phyloP scores from a whole-genome alignment of 64 coral and sea anemone genomes.

The Stichodactyla helianthus region DNA sequence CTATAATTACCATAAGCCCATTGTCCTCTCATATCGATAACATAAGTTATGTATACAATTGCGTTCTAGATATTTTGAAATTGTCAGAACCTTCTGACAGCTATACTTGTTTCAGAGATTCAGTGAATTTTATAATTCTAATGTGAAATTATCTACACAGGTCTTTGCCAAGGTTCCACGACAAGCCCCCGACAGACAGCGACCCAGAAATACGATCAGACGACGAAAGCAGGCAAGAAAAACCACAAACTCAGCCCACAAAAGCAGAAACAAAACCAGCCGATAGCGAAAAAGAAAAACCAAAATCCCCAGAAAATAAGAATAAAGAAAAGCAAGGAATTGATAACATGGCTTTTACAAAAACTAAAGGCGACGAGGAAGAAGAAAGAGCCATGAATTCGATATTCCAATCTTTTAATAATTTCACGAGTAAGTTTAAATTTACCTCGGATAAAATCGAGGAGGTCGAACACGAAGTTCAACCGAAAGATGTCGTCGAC shows the following conservation, averaged over 20 bases:
- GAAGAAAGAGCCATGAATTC: slow-evolving; percentile 16
- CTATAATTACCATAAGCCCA: too few relatives aligned
- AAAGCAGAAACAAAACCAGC: neutral
- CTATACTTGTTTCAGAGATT: too few relatives aligned
- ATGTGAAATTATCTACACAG: neutral
- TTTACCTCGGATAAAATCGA: slow-evolving; percentile 4
- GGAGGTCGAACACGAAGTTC: neutral
- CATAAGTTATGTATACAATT: too few relatives aligned
- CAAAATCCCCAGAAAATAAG: neutral
- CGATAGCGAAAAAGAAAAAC: neutral
- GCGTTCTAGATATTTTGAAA: too few relatives aligned
- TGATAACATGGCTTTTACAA: neutral
- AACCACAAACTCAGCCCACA: neutral
- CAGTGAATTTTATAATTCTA: too few relatives aligned
- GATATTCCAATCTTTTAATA: slow-evolving; percentile 8
- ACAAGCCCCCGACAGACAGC: neutral
- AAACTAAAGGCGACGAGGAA: neutral
- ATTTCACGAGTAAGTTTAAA: slow-evolving; percentile 21
- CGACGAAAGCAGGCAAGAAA: neutral
- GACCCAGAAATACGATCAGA: neutral
- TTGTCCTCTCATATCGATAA: too few relatives aligned
- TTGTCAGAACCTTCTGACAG: too few relatives aligned
- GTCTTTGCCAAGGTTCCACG: neutral
- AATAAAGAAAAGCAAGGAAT: neutral
- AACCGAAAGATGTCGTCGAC: neutral